Evolutionary conservation across 2,113 vertebrate species (phyloP).

Genomic region (Anarrhichthys ocellatus): DNA sequence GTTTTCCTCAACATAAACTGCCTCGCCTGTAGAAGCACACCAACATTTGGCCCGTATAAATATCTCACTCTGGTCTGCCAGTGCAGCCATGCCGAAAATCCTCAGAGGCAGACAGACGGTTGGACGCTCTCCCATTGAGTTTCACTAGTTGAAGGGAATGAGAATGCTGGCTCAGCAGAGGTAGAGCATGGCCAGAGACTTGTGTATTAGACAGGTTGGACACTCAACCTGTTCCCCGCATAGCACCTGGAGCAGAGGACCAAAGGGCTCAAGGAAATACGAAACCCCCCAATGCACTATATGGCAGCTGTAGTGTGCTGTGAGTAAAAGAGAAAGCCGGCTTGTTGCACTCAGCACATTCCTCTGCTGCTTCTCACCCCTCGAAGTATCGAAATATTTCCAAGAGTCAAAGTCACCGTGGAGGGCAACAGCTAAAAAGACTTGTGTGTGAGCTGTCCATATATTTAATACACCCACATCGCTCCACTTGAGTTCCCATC

Average conservation of each 20-base stretch:
- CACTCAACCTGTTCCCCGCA: constrained; percentile 35
- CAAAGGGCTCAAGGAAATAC: constrained; percentile 43
- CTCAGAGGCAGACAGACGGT: constrained; percentile 61
- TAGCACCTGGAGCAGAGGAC: constrained; percentile 41
- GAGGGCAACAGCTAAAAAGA: constrained; percentile 32
- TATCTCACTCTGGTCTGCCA: constrained; percentile 60
- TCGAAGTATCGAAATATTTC: constrained; percentile 8
- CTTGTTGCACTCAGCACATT: constrained; percentile 51
- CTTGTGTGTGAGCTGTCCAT: constrained; percentile 29
- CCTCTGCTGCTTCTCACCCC: constrained; percentile 20
- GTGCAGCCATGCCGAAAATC: constrained; percentile 68
- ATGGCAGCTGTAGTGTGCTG: constrained; percentile 22
- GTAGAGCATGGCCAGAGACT: constrained; percentile 42
- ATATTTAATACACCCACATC: constrained; percentile 9
- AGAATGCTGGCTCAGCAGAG: constrained; percentile 75
- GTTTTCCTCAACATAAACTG: constrained; percentile 58
- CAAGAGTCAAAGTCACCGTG: constrained; percentile 21
- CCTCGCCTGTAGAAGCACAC: constrained; percentile 42
- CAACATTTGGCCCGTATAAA: constrained; percentile 70
- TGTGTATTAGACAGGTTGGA: constrained; percentile 48
- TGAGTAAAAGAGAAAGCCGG: constrained; percentile 44
- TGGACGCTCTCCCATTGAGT: constrained; percentile 66
- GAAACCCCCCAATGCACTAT: constrained; percentile 51
- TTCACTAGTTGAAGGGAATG: constrained; percentile 66
- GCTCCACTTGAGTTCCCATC: not conserved